Evolutionary conservation across 2,888 invertebrate genomes (phyloP).

Genomic region (Steinernema carpocapsae): DNA sequence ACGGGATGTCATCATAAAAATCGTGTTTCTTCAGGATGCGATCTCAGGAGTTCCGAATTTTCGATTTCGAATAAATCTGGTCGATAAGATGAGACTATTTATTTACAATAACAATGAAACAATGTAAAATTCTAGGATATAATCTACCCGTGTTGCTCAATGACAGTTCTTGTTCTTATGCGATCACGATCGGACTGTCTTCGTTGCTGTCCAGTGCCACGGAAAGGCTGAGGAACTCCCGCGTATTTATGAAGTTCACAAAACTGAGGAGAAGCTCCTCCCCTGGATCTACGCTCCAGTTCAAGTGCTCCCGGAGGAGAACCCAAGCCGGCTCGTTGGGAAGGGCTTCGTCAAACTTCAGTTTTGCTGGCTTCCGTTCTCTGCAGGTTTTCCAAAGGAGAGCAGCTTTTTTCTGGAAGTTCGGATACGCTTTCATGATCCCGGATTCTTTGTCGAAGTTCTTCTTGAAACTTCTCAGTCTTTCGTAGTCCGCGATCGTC

Average conservation of each 20-base stretch:
- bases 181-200: background rate
- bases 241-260: background rate
- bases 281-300: background rate
- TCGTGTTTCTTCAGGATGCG: too few species aligned
- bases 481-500: background rate
- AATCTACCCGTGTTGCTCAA: too few species aligned
- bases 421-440: background rate
- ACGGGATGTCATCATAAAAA: too few species aligned
- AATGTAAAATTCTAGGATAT: too few species aligned
- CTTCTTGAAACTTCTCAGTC: background rate
- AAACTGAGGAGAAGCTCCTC: background rate
- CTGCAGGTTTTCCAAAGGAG: background rate
- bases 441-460: background rate
- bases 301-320: constrained; percentile 13
- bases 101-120: background rate
- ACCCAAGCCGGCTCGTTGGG: constrained; percentile 6
- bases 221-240: background rate
- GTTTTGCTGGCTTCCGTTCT: background rate
- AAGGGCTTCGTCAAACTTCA: background rate
- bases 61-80: too few species aligned
- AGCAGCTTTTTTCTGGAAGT: background rate
- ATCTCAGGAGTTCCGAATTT: too few species aligned
- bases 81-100: background rate
- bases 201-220: background rate
- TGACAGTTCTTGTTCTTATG: background rate